Conservation (phyloP, 2,113 vertebrate genomes). For the Hippocampus guttulatus region DNA sequence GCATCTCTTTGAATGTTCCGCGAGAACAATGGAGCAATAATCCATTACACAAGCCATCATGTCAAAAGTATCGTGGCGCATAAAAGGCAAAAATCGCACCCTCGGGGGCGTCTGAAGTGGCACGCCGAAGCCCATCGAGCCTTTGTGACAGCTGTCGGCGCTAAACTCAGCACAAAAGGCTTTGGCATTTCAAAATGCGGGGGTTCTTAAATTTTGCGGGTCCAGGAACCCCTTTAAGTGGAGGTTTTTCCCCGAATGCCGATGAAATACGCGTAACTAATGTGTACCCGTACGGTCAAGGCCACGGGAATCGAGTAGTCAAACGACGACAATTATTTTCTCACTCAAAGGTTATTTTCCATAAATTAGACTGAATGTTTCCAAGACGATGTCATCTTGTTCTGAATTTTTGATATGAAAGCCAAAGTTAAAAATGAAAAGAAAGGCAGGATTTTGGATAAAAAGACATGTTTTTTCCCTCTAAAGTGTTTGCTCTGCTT, state of each 20-base stretch:
- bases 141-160: constrained; percentile 22
- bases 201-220: neutral
- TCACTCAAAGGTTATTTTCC: too few species aligned
- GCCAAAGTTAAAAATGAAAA: too few species aligned
- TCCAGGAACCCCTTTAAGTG: neutral
- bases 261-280: neutral
- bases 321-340: neutral
- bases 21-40: constrained; percentile 46
- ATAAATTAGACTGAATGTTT: too few species aligned
- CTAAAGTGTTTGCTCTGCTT: too few species aligned
- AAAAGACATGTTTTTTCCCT: too few species aligned
- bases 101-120: neutral
- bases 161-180: constrained; percentile 10
- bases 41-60: constrained; percentile 41
- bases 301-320: neutral
- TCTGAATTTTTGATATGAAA: too few species aligned
- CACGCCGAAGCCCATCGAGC: neutral
- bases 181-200: neutral
- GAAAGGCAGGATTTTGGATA: too few species aligned
- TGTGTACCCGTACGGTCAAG: neutral
- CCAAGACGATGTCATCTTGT: too few species aligned
- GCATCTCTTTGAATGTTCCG: constrained; percentile 33
- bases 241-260: neutral
- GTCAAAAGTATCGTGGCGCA: constrained; percentile 49
- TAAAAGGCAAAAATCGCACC: constrained; percentile 31